Evolutionary conservation across 2,113 vertebrate species (phyloP).

Genomic region (Seriola quinqueradiata): DNA sequence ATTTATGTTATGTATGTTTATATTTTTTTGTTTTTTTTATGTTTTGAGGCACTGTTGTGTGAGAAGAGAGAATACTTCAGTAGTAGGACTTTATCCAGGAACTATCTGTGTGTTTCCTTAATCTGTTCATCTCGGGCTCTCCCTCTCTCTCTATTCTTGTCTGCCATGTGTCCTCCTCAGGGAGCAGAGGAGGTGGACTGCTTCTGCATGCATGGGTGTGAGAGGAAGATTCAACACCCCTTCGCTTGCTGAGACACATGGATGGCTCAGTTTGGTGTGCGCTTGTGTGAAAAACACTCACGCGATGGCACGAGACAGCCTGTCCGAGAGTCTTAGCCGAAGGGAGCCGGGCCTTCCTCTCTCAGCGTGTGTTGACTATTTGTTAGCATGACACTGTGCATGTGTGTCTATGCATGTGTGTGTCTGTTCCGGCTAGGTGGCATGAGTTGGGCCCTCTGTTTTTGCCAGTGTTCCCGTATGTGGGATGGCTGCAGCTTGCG

Average conservation of each 20-base stretch:
- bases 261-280: constrained; percentile 38
- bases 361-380: constrained; percentile 13
- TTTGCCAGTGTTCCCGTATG: constrained; percentile 72
- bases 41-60: background rate
- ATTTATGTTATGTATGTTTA: background rate
- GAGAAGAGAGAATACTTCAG: constrained; percentile 18
- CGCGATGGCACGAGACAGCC: constrained; percentile 40
- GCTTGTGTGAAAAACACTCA: constrained; percentile 60
- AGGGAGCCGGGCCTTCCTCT: constrained; percentile 22
- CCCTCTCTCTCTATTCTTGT: constrained; percentile 69
- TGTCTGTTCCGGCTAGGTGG: constrained; percentile 48
- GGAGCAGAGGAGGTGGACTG: constrained; percentile 62
- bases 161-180: constrained; percentile 66
- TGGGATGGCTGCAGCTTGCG: constrained; percentile 86
- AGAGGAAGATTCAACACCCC: constrained; percentile 64
- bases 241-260: constrained; percentile 50
- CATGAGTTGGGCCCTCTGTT: constrained; percentile 52
- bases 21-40: background rate
- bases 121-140: constrained; percentile 56
- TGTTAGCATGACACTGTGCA: constrained; percentile 26
- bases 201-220: constrained; percentile 71
- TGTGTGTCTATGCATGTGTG: constrained; percentile 34
- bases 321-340: constrained; percentile 26
- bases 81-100: constrained; percentile 53
- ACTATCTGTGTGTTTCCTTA: constrained; percentile 34